Conservation (phyloP, 2,113 vertebrate genomes). For the Neomonachus schauinslandi region DNA sequence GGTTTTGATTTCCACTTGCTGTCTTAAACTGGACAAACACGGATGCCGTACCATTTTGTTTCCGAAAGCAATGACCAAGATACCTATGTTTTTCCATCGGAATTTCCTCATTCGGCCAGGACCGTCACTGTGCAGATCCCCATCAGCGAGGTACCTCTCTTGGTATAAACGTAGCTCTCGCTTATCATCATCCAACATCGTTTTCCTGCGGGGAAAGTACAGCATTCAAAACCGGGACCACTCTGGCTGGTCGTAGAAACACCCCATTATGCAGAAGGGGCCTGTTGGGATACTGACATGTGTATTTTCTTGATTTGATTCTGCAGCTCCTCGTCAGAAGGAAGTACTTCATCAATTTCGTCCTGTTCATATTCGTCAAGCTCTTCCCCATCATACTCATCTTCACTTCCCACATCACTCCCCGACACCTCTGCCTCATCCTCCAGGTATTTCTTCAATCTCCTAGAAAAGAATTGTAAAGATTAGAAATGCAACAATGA, state of each 20-base stretch:
- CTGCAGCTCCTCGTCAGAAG: slow-evolving; percentile 93
- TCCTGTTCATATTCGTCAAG: slow-evolving; percentile 96
- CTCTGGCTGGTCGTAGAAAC: background rate
- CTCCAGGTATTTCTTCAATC: slow-evolving; percentile 93
- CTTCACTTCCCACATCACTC: slow-evolving; percentile 94
- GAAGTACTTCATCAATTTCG: slow-evolving; percentile 93
- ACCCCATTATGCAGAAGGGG: background rate
- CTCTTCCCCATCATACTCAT: slow-evolving; percentile 91
- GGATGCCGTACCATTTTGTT: background rate
- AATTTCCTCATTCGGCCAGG: slow-evolving; percentile 95
- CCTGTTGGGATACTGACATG: slow-evolving; percentile 89
- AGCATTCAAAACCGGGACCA: background rate
- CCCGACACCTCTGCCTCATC: slow-evolving; percentile 97
- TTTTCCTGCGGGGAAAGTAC: slow-evolving; percentile 89
- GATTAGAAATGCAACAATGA: slow-evolving; percentile 13
- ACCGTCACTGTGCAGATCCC: slow-evolving; percentile 96
- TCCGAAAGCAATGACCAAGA: background rate
- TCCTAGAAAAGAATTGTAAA: slow-evolving; percentile 82
- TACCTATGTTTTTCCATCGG: slow-evolving; percentile 97
- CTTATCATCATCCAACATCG: slow-evolving; percentile 96
- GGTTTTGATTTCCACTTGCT: background rate
- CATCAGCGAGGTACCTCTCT: slow-evolving; percentile 95
- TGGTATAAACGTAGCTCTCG: slow-evolving; percentile 94
- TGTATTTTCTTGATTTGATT: slow-evolving; percentile 97
- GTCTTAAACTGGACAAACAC: background rate